Evolutionary conservation across 2,797 vertebrate genomes (phyloP).

Genomic region (Xiphophorus birchmanni): DNA sequence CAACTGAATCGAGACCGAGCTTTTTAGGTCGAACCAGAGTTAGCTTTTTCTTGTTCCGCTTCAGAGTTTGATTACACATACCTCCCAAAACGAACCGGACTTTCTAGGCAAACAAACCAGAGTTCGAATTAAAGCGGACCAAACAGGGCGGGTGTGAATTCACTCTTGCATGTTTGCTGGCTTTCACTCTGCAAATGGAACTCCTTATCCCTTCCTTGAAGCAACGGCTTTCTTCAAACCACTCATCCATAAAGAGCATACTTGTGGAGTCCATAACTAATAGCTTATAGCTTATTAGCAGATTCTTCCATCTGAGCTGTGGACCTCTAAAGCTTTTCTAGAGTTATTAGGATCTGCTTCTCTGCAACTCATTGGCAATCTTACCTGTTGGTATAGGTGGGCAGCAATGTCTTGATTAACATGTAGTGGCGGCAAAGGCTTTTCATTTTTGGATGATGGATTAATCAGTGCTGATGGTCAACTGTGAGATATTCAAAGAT

Average conservation of each 20-base stretch:
- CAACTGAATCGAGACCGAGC: too few relatives aligned
- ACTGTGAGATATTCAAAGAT: not conserved
- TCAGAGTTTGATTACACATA: too few relatives aligned
- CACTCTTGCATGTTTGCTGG: not conserved
- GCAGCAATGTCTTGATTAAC: not conserved
- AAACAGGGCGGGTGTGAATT: too few relatives aligned
- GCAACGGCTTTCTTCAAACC: not conserved
- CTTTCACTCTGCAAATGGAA: not conserved
- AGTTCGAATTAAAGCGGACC: too few relatives aligned
- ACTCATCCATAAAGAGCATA: not conserved
- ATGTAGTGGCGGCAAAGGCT: not conserved
- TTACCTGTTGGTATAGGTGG: not conserved
- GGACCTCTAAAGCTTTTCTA: not conserved
- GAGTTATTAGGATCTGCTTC: not conserved
- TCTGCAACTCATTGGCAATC: not conserved
- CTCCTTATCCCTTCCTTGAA: not conserved
- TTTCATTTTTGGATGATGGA: not conserved
- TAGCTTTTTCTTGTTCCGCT: too few relatives aligned
- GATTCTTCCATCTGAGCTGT: not conserved
- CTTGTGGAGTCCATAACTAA: not conserved
- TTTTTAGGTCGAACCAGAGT: too few relatives aligned
- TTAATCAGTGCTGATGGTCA: not conserved
- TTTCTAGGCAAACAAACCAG: too few relatives aligned
- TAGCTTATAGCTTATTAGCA: not conserved
- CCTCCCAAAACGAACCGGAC: too few relatives aligned